Evolutionary conservation across 2,113 vertebrate species (phyloP), one percentile per base, ranked within the genome.

Genomic region (Chinchilla lanigera): DNA sequence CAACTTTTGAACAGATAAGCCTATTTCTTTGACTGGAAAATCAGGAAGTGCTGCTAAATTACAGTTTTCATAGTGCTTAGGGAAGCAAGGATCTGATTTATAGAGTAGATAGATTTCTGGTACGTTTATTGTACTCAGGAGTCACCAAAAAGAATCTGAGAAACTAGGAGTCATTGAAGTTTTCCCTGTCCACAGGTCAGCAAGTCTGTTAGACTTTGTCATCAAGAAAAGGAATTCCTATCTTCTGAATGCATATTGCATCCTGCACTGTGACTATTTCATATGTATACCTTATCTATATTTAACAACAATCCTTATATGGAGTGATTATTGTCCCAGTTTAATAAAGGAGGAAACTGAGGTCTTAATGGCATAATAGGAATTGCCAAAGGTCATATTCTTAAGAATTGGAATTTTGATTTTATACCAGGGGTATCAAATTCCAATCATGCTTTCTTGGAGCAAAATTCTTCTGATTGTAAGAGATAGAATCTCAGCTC

Each of bases 91-190:
- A 7, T 89, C 61, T 85, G 30, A 92, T 71, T 89, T 80, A 80
- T 20, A 80, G 12, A 44, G 52, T 67, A 16, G 84, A 78, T 56
- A 65, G 10, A 14, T 10, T 9, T 92, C 54, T 84, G 41, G 3
- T 17, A 85, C n/a, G 85, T 88, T 92, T 94, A 88, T 78, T 85
- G 84, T 88, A 38, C 44, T 85, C 30, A 92, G 12, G n/a, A 85
- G 24, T 92, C 44, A 78, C 69, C 7, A 14, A 44, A 11, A 85
- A 85, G 78, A n/a, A 41, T 88, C 63, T 92, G n/a, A 77, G 54
- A 73, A 94, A 20, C n/a, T 78, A 92, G n/a, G n/a, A 92, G 65
- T 92, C 61, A 85, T 33, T 35, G 71, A 73, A 7, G 11, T 80
- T 92, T 92, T 71, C 30, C 35, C 73, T 73, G 44, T 12, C 44